Evolutionary conservation across 2,888 invertebrate genomes (phyloP).

Genomic region (Epinotia bilunana): DNA sequence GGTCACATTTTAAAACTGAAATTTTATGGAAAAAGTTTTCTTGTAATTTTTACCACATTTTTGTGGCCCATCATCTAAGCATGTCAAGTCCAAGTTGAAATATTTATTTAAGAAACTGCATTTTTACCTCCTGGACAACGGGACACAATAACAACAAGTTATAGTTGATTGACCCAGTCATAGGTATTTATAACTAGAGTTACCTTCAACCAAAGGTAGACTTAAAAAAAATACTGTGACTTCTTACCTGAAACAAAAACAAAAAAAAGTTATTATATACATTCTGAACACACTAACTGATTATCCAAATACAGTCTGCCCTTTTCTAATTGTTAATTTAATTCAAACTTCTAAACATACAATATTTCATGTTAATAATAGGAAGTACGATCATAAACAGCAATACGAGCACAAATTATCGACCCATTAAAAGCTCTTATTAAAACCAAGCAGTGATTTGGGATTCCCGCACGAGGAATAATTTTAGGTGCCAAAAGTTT

Average conservation of each 20-base stretch:
- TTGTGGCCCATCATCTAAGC: no score
- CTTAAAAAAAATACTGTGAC: neutral
- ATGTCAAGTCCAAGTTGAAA: no score
- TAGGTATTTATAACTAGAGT: neutral
- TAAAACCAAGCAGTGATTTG: slow-evolving; percentile 11
- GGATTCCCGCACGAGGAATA: slow-evolving; percentile 5
- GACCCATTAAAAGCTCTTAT: slow-evolving; percentile 17
- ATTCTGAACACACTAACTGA: neutral
- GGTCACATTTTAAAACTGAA: no score
- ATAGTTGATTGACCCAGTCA: neutral
- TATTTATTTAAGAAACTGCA: no score
- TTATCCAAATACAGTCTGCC: neutral
- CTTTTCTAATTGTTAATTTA: neutral
- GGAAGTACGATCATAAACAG: neutral
- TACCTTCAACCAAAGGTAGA: neutral
- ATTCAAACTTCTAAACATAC: neutral
- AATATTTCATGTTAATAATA: neutral
- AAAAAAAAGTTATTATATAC: neutral
- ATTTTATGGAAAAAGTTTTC: no score
- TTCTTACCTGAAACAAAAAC: slow-evolving; percentile 17
- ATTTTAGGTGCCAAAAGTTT: slow-evolving; percentile 66
- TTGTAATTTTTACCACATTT: no score
- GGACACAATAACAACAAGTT: no score
- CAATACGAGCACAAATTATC: neutral
- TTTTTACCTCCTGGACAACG: no score